Conservation (phyloP, 2,888 invertebrate species). For the Lasioglossum morio region DNA sequence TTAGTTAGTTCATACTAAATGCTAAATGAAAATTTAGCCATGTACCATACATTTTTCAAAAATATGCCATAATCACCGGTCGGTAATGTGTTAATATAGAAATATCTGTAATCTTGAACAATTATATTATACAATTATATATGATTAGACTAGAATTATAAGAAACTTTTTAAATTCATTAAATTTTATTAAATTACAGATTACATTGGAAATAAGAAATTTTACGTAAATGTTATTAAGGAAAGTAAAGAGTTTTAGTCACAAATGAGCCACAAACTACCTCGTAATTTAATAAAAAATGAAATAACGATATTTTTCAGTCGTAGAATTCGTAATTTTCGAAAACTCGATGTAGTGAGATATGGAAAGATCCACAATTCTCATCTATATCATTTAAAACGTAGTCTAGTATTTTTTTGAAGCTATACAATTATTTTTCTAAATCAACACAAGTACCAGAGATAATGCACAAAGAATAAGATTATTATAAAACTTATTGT, state of each 20-base stretch:
- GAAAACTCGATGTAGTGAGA: not conserved
- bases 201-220: no score
- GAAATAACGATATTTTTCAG: not conserved
- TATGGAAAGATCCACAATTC: not conserved
- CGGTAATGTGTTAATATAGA: no score
- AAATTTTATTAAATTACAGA: no score
- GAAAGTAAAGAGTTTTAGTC: no score
- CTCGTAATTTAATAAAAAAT: not conserved
- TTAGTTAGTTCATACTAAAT: no score
- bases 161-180: not conserved
- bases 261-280: no score
- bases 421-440: not conserved
- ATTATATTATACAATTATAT: no score
- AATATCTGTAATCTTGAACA: no score
- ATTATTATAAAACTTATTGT: not conserved
- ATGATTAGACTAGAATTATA: not conserved
- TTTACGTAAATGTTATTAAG: not conserved
- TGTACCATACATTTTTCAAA: no score
- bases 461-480: no score
- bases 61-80: no score
- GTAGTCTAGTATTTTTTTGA: rapidly evolving
- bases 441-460: not conserved
- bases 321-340: not conserved
- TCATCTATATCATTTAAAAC: not conserved
- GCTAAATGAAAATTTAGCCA: no score